These are phyloP conservation scores for Micrasema longulum DNA, from an alignment of 1,140 invertebrate species.

Conservation along the genomic window DNA sequence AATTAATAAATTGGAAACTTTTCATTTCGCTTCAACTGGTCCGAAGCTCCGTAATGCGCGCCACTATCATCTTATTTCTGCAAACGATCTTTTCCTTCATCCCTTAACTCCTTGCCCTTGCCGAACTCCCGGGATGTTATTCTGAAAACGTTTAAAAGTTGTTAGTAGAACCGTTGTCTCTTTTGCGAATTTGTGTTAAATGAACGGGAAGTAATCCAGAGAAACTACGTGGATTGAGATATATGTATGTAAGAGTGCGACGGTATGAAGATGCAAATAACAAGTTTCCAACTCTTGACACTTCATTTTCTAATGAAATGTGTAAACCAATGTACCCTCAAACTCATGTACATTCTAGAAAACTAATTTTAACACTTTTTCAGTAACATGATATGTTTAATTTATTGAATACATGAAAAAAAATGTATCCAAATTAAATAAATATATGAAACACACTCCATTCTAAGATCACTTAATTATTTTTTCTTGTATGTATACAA, in stretches of 20 bases:
- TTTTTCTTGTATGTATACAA: too few species aligned
- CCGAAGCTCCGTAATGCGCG: conserved; percentile 13
- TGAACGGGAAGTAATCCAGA: conserved; percentile 50
- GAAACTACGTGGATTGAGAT: conserved; percentile 37
- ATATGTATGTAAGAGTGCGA: too few species aligned
- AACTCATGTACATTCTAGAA: too few species aligned
- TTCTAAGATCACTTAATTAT: too few species aligned
- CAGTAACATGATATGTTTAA: too few species aligned
- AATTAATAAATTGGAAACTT: conserved; percentile 34
- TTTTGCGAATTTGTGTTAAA: conserved; percentile 47
- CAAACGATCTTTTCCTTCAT: conserved; percentile 12
- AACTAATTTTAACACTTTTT: too few species aligned
- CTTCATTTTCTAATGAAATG: background rate
- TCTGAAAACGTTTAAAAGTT: conserved; percentile 54
- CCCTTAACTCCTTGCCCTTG: conserved; percentile 35
- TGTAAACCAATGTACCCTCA: too few species aligned
- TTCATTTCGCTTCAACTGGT: conserved; percentile 38
- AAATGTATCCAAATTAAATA: too few species aligned
- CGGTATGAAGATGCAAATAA: conserved; percentile 52
- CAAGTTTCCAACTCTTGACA: conserved; percentile 21
- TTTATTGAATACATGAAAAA: too few species aligned
- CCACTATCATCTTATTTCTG: conserved; percentile 12
- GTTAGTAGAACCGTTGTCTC: conserved; percentile 37
- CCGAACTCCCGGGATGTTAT: conserved; percentile 40
- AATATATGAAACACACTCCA: too few species aligned